These are phyloP conservation scores for Notoglanidium macrostoma DNA, from an alignment of 2,797 vertebrate genomes.

Conservation along the genomic window DNA sequence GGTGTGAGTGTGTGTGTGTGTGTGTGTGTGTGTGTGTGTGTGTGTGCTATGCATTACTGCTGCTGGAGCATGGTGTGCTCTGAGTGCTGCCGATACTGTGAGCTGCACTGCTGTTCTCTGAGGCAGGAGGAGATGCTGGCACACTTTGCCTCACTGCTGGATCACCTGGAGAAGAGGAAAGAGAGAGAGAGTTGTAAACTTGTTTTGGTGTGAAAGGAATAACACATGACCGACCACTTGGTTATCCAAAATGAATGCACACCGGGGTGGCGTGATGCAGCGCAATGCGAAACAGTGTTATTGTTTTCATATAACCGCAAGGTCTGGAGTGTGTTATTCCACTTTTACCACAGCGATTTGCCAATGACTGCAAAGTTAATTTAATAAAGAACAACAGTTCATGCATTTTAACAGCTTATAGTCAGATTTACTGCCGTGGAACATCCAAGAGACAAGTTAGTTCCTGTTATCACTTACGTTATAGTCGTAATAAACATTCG, in stretches of 20 bases:
- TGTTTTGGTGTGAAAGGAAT: not conserved
- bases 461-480: not conserved
- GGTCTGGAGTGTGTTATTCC: not conserved
- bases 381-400: not conserved
- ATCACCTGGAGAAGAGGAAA: slow-evolving; percentile 74
- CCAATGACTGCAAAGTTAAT: not conserved
- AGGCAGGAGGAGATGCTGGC: slow-evolving; percentile 77
- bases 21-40: slow-evolving; percentile 21
- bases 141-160: slow-evolving; percentile 53
- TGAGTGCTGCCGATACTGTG: slow-evolving; percentile 96
- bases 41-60: slow-evolving; percentile 84
- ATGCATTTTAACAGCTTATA: not conserved
- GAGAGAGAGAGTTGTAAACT: not conserved
- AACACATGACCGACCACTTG: not conserved
- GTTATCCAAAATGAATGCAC: not conserved
- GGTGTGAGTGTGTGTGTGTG: not conserved
- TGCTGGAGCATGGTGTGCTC: slow-evolving; percentile 96
- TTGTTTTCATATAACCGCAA: not conserved
- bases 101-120: slow-evolving; percentile 92
- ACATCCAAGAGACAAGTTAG: not conserved
- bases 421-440: not conserved
- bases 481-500: not conserved
- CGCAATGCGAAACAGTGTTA: not conserved
- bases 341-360: not conserved
- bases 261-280: not conserved